phyloP scores from a whole-genome alignment of 2,113 vertebrate genomes.

The Nibea coibor region DNA sequence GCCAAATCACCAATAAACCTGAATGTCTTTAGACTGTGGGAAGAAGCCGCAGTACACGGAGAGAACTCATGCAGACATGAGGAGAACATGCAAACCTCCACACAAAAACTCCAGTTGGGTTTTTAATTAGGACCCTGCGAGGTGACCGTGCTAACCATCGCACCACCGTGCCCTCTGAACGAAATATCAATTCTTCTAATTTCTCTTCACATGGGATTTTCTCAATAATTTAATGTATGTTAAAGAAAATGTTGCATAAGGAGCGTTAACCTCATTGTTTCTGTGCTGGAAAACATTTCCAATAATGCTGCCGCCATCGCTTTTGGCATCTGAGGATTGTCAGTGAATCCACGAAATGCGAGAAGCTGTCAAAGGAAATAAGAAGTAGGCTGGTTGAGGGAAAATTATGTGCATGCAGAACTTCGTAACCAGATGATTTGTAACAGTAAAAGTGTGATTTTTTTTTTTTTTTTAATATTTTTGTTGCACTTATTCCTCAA shows the following conservation, averaged over 20 bases:
- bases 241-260: neutral
- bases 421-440: neutral
- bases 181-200: neutral
- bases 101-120: too few relatives aligned
- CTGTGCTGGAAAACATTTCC: neutral
- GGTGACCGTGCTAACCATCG: too few relatives aligned
- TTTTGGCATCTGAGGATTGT: neutral
- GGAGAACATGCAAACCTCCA: too few relatives aligned
- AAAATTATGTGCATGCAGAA: neutral
- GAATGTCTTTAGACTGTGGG: too few relatives aligned
- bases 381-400: neutral
- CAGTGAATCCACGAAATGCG: neutral
- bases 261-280: neutral
- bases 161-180: too few relatives aligned
- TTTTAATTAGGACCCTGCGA: too few relatives aligned
- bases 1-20: too few relatives aligned
- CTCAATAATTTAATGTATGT: neutral
- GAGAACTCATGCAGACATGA: too few relatives aligned
- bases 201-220: neutral
- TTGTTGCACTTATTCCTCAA: neutral
- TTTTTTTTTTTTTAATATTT: slow-evolving; percentile 1
- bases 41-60: too few relatives aligned
- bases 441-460: neutral
- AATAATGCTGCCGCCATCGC: neutral
- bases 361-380: neutral